phyloP scores from a whole-genome alignment of 2,797 vertebrate genomes.

The Chiloscyllium punctatum region DNA sequence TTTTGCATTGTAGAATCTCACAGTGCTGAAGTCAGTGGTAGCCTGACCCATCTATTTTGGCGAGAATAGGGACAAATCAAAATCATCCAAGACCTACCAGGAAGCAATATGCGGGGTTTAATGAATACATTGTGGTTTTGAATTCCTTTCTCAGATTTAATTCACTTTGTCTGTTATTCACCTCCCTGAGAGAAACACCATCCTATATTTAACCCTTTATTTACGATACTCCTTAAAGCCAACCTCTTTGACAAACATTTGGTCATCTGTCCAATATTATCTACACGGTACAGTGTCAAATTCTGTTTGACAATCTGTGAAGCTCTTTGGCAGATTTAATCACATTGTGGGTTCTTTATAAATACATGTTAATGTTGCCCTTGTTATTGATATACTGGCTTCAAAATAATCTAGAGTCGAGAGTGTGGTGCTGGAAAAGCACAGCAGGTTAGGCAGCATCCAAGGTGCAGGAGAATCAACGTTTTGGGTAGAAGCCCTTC shows the following conservation, averaged over 20 bases:
- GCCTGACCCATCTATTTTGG: background rate
- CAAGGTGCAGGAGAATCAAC: too few relatives aligned
- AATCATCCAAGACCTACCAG: background rate
- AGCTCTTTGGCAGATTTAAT: background rate
- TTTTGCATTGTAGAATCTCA: background rate
- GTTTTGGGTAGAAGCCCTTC: too few relatives aligned
- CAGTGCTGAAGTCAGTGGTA: background rate
- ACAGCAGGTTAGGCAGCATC: too few relatives aligned
- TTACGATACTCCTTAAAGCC: background rate
- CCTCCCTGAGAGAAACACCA: background rate
- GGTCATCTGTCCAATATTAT: background rate
- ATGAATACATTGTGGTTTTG: background rate
- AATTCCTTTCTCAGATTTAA: conserved; percentile 16
- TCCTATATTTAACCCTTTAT: background rate
- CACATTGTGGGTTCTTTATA: background rate
- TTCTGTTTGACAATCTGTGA: background rate
- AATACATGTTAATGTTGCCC: background rate
- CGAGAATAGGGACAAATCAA: background rate
- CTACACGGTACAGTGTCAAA: background rate
- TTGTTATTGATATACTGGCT: background rate
- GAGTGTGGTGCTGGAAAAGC: too few relatives aligned
- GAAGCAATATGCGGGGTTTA: background rate
- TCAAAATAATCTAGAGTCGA: background rate
- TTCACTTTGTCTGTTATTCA: background rate
- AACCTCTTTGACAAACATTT: background rate